Percentiles rank a stretch among this genome's conserved stretches.
Conservation (phyloP, 2,113 vertebrate species). For the Rhadina sibilatrix region DNA sequence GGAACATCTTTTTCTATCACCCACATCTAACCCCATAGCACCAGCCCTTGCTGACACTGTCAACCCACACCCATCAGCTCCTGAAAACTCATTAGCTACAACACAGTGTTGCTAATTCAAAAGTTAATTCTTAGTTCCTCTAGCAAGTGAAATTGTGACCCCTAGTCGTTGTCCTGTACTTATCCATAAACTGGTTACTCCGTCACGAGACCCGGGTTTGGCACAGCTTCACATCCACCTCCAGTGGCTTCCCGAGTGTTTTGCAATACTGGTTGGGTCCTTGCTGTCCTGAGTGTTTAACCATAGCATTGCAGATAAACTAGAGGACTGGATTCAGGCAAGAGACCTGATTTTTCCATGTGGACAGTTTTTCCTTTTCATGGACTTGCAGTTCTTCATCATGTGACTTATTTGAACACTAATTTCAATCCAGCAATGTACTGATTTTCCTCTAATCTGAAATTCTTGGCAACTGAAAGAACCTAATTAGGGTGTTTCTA, state of each 20-base stretch:
- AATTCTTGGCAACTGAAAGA: neutral
- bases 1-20: neutral
- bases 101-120: neutral
- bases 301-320: neutral
- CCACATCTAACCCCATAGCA: neutral
- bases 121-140: neutral
- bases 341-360: neutral
- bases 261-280: fast-evolving
- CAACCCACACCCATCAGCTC: neutral
- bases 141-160: neutral
- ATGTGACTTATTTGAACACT: neutral
- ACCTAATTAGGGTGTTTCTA: slow-evolving; percentile 18
- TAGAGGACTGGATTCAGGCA: neutral
- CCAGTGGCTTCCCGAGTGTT: neutral
- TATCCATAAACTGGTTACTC: neutral
- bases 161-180: neutral
- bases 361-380: neutral
- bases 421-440: neutral
- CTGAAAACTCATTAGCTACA: neutral
- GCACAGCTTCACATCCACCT: neutral
- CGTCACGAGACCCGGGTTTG: neutral
- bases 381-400: neutral
- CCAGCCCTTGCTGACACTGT: neutral
- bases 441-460: slow-evolving; percentile 11
- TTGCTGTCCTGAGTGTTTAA: neutral